Conservation (phyloP, 2,888 invertebrate genomes). For the Ochropleura plecta region DNA sequence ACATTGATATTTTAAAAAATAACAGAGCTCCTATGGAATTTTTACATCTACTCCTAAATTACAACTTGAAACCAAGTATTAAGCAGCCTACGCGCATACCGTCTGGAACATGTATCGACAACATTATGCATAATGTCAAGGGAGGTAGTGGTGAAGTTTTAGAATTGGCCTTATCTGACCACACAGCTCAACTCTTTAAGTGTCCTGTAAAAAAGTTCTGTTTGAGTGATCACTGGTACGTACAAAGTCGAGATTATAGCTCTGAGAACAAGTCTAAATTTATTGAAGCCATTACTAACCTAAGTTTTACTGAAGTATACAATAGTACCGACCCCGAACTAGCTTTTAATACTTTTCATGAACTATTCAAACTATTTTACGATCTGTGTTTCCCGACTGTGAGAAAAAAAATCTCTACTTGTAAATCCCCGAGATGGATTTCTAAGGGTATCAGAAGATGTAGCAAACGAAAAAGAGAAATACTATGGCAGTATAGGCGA, state of each 20-base stretch:
- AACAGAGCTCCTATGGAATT: slow-evolving; percentile 1
- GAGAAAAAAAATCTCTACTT: too few species aligned
- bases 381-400: too few species aligned
- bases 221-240: slow-evolving; percentile 13
- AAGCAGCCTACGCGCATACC: too few species aligned
- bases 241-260: slow-evolving; percentile 4
- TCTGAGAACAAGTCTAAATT: too few species aligned
- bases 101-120: too few species aligned
- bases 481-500: too few species aligned
- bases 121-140: slow-evolving; percentile 6
- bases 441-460: too few species aligned
- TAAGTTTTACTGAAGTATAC: neutral
- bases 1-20: neutral
- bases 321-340: neutral
- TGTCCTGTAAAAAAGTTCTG: slow-evolving; percentile 15
- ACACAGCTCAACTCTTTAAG: slow-evolving; percentile 13
- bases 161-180: slow-evolving; percentile 26
- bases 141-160: neutral
- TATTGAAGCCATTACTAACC: neutral
- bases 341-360: too few species aligned
- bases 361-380: too few species aligned
- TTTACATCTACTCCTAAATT: neutral
- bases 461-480: too few species aligned
- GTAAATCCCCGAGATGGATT: too few species aligned
- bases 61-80: neutral